Conservation (phyloP, 2,888 invertebrate species). For the Stegana nigrithorax region DNA sequence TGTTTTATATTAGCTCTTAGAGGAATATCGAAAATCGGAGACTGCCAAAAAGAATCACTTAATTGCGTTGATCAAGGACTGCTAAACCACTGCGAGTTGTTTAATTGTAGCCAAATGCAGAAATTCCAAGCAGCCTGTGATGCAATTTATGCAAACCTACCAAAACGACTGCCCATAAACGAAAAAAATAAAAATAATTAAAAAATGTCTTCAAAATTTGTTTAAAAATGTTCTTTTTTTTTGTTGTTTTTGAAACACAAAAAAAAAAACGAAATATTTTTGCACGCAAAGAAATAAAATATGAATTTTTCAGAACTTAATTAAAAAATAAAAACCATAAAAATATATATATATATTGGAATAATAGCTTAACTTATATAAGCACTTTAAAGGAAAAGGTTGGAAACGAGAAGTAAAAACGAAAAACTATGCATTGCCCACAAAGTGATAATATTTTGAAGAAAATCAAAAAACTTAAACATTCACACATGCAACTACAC, state of each 20-base stretch:
- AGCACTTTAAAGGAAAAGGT: constrained; percentile 13
- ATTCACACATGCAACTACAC: constrained; percentile 36
- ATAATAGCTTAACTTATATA: not conserved
- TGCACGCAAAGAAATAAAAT: not conserved
- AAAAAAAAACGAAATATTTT: not conserved
- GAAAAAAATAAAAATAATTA: not conserved
- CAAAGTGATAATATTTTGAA: constrained; percentile 58
- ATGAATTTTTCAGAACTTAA: not conserved
- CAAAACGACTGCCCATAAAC: not conserved
- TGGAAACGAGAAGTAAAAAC: constrained; percentile 18
- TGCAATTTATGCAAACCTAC: not conserved
- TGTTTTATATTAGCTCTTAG: constrained; percentile 49
- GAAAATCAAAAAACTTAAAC: constrained; percentile 49
- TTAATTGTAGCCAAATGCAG: not conserved
- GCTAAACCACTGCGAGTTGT: not conserved
- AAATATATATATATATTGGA: not conserved
- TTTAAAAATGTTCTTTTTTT: not conserved
- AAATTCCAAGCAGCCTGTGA: not conserved
- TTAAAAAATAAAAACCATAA: not conserved
- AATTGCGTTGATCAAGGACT: constrained; percentile 57
- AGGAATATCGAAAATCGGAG: constrained; percentile 67
- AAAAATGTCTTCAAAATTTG: not conserved
- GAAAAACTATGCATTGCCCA: constrained; percentile 19
- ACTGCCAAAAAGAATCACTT: constrained; percentile 66
- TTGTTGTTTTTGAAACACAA: not conserved